These are phyloP conservation scores for Melanotaenia maccullochi DNA, from an alignment of 2,797 vertebrate genomes.

Conservation along the genomic window DNA sequence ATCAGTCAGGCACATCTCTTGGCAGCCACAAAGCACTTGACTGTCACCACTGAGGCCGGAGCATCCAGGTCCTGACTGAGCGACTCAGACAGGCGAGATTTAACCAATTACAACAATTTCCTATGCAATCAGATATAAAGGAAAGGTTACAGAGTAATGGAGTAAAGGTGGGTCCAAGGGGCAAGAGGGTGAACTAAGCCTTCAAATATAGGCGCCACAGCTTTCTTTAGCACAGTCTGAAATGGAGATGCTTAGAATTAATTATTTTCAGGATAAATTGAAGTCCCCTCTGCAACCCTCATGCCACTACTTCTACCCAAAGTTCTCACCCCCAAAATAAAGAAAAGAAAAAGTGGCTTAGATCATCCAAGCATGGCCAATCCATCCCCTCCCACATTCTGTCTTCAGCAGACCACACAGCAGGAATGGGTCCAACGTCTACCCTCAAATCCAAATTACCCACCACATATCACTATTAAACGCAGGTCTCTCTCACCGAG, in stretches of 20 bases:
- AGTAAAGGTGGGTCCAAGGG: conserved; percentile 43
- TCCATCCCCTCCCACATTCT: conserved; percentile 75
- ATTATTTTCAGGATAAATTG: conserved; percentile 76
- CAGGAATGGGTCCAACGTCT: conserved; percentile 59
- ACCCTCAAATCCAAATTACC: conserved; percentile 66
- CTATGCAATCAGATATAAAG: conserved; percentile 78
- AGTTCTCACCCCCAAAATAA: conserved; percentile 61
- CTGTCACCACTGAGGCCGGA: conserved; percentile 71
- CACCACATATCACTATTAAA: conserved; percentile 70
- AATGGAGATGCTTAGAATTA: conserved; percentile 78
- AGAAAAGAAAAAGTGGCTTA: conserved; percentile 73
- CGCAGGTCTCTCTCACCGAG: conserved; percentile 67
- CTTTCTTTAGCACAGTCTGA: conserved; percentile 73
- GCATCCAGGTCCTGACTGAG: conserved; percentile 67
- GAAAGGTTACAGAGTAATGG: conserved; percentile 62
- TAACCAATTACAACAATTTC: conserved; percentile 86
- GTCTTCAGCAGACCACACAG: conserved; percentile 85
- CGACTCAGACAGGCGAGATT: conserved; percentile 78
- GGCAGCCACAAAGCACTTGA: conserved; percentile 74
- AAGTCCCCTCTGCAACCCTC: conserved; percentile 55
- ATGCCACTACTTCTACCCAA: conserved; percentile 32
- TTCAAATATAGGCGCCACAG: conserved; percentile 77
- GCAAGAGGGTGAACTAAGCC: conserved; percentile 44
- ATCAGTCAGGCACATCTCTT: conserved; percentile 87
- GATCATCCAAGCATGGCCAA: conserved; percentile 87